phyloP scores from a whole-genome alignment of 2,888 invertebrate genomes.

The Ametastegia equiseti region DNA sequence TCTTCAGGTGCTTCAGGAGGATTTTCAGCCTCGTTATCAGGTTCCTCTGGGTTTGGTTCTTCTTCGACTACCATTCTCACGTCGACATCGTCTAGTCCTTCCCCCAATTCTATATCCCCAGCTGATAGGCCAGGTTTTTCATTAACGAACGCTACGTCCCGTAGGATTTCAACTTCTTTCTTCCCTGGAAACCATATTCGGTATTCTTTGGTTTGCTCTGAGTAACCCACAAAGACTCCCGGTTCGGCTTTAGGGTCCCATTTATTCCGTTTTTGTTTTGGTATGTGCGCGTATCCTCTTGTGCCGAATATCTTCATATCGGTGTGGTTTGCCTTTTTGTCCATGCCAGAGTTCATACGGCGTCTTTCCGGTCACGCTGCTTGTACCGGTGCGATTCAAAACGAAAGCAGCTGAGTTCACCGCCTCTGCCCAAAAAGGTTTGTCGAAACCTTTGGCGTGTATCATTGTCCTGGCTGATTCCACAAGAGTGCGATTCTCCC shows the following conservation, averaged over 20 bases:
- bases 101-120: neutral
- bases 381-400: constrained; percentile 66
- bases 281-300: constrained; percentile 64
- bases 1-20: neutral
- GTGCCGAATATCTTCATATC: constrained; percentile 59
- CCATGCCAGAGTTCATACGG: constrained; percentile 65
- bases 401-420: constrained; percentile 67
- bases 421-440: constrained; percentile 71
- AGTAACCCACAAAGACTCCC: constrained; percentile 64
- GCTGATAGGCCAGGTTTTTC: neutral
- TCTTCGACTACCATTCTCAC: neutral
- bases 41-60: neutral
- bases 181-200: constrained; percentile 58
- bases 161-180: constrained; percentile 17
- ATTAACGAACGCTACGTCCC: constrained; percentile 48
- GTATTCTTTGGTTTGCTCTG: constrained; percentile 60
- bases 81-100: neutral
- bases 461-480: constrained; percentile 56
- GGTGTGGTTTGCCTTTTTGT: constrained; percentile 37
- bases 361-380: constrained; percentile 57
- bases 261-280: constrained; percentile 60
- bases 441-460: constrained; percentile 54
- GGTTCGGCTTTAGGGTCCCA: constrained; percentile 52
- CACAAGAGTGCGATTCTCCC: constrained; percentile 66
- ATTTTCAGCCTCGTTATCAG: constrained; percentile 13